Base-by-base conservation (phyloP, 1,140 invertebrate genomes). In the Plectus sambesii region DNA sequence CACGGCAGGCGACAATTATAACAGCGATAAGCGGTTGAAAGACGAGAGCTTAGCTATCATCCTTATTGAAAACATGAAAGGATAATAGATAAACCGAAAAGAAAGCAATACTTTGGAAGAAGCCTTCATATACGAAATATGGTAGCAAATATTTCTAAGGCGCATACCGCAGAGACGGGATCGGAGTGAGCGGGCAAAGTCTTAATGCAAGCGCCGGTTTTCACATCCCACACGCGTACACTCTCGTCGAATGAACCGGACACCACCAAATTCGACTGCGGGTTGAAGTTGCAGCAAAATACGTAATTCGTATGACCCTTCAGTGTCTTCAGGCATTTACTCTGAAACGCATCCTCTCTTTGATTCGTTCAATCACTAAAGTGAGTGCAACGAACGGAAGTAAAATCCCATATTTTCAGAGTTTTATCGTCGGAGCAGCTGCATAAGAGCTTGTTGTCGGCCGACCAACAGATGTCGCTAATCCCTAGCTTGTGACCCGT, bases 271-370 rank as follows among this genome's bases (percentile, higher is more conserved):
- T 98, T 99, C 27, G 89, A 97, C 74, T 98, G 93, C 56, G 93
- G 93, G 75, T 99, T 99, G 70, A 99, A 99, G 75, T 96, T 97
- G 70, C 92, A 98, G 69, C 93, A 99, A 72, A 99, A 99, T 0
- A 99, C 94, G 74, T 99, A 99, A 72, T 99, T 99, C 72, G 87
- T 93, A 70, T 99, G 94, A 23, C 94, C 93, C 74, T 98, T 98
- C 19, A 99, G 73, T 0, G 93, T 98, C 75, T 98, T 99, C 56
- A 97, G 75, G 75, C 89, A 94, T 78, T 97, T 98, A 5, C 85
- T 90, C 74, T 83, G 57, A 42, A 76, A 74, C n/a, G n/a, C n/a
- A n/a, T n/a, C n/a, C n/a, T n/a, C n/a, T n/a, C n/a, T n/a, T n/a
- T n/a, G n/a, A n/a, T n/a, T n/a, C n/a, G n/a, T n/a, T n/a, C n/a